Conservation (phyloP, 1,140 invertebrate species). For the Drosophila kepulauana region DNA sequence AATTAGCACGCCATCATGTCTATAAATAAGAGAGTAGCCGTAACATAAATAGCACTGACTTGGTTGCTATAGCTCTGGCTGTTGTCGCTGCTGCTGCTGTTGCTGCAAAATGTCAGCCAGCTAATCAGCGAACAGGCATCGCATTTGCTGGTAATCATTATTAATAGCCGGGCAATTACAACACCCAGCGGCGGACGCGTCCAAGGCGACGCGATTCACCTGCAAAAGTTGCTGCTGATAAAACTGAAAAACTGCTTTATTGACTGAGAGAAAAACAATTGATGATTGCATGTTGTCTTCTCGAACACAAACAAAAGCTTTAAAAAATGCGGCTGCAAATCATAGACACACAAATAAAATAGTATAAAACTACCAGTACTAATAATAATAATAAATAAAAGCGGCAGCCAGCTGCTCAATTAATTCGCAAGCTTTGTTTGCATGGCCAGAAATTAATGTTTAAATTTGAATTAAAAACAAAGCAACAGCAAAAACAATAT, state of each 20-base stretch:
- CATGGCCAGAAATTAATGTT: constrained; percentile 71
- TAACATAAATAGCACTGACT: constrained; percentile 76
- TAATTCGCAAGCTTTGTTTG: constrained; percentile 70
- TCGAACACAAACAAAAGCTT: constrained; percentile 70
- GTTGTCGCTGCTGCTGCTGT: not conserved
- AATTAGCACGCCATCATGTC: constrained; percentile 69
- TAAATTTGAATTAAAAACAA: constrained; percentile 60
- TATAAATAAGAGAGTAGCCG: constrained; percentile 69
- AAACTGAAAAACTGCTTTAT: constrained; percentile 27
- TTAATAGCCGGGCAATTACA: constrained; percentile 78
- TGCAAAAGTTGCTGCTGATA: constrained; percentile 32
- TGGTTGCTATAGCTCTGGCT: constrained; percentile 2
- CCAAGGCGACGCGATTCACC: constrained; percentile 52
- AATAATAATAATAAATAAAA: constrained; percentile 73
- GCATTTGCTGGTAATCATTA: constrained; percentile 72
- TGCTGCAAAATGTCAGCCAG: constrained; percentile 71
- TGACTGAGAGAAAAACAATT: constrained; percentile 18
- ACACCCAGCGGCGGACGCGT: constrained; percentile 57
- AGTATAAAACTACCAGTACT: constrained; percentile 8
- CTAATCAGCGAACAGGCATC: constrained; percentile 66
- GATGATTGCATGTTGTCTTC: constrained; percentile 56
- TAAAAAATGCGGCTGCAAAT: constrained; percentile 61
- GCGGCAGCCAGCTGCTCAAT: constrained; percentile 73
- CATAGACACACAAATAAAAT: constrained; percentile 24
- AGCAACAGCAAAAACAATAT: constrained; percentile 46